Base-by-base conservation (phyloP, 2,888 invertebrate genomes). In the Margaritifera margaritifera region DNA sequence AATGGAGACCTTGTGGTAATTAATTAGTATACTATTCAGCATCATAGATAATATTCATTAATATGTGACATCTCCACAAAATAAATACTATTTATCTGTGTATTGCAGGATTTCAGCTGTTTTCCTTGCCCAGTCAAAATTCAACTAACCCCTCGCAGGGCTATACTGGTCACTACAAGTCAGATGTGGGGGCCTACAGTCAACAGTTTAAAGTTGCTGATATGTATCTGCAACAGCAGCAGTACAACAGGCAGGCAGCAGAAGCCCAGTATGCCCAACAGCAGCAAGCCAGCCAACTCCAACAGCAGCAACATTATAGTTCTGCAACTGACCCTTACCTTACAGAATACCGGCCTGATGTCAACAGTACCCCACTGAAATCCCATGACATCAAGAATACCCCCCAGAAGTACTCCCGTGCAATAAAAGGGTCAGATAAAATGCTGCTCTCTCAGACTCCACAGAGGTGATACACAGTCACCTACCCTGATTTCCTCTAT, bases 71-170 rank as follows among this genome's bases (percentile, higher is more conserved):
- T 42, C 1, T 42, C 11, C 42, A 42, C 8, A 42, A 31, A 6
- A 6, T 31, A 11, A n/a, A n/a, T n/a, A n/a, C n/a, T n/a, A n/a
- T n/a, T 25, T 24, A 18, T 24, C 50, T 51, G 15, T 19, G 4
- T 22, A 50, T 68, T 60, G 19, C 74, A 82, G 82, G 80, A 5
- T 80, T 80, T 55, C 82, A 82, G 74, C 69, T 82, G 68, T 80
- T 82, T 60, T 27, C 77, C 70, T 5, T 64, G 56, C 52, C 58
- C 69, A 19, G 56, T 56, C 5, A 69, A 66, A 27, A 71, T 71
- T 8, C 65, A 65, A 52, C 62, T 51, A n/a, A 53, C 52, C 24
- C 61, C 4, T 42, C 42, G 11, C 42, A 42, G 42, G 42, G 42
- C 42, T 57, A 65, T 22, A 62, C 62, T 5, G 59, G 68, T 22